Evolutionary conservation across 2,888 invertebrate genomes (phyloP), one percentile per base, ranked within the genome.

Genomic region (Nymphalis c-album): DNA sequence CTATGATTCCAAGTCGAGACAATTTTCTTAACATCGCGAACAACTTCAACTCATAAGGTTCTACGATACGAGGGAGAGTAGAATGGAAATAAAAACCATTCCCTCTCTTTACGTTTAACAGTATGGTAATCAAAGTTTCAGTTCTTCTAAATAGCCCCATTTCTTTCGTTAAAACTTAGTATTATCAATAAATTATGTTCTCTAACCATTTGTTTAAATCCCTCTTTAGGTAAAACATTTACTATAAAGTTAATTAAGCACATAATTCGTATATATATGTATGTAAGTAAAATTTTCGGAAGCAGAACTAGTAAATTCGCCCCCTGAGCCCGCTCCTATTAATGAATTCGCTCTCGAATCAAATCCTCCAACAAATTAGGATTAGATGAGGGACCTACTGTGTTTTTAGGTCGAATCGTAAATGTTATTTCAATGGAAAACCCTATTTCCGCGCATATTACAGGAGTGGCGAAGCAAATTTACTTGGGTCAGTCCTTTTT

Each of bases 351-450:
- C 78, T 76, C 75, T 74, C 77, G 78, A 77, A 81, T 79, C 78
- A 84, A 85, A 83, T 84, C 87, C 86, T 85, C 82, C 78, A 78
- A 81, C 86, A 86, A 88, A 88, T 88, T 85, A 84, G 85, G 85
- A 88, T 88, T 86, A 87, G 80, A 83, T 79, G 79, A 85, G 85
- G 85, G 82, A 82, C 74, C 77, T 76, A 75, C 76, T 78, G 73
- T 82, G 81, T 85, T 86, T 85, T 86, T 84, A 84, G 84, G 77
- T 78, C 75, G 80, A 81, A 82, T 81, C 78, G 79, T 81, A 80
- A 83, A 84, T 79, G 80, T 81, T 80, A 84, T 84, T 84, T 78
- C 78, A 80, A 82, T 82, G 79, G 81, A 80, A 83, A 83, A 84
- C 79, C 81, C 81, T 79, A 80, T 82, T 83, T 80, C 61, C 59